Conservation (phyloP, 2,888 invertebrate species). For the Melanchra persicariae region DNA sequence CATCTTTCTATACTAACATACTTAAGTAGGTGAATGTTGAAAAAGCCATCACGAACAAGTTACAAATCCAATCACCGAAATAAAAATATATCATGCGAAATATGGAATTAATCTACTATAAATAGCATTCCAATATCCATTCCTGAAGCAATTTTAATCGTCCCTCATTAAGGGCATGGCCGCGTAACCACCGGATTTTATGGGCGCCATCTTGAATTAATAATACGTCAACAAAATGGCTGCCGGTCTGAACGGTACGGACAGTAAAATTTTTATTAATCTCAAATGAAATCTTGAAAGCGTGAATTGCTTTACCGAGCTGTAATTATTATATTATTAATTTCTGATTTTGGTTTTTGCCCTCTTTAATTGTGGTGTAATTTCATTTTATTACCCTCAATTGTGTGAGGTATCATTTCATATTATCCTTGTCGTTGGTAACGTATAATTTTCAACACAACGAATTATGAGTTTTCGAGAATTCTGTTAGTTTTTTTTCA, state of each 20-base stretch:
- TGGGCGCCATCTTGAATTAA: slow-evolving; percentile 88
- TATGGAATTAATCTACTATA: slow-evolving; percentile 67
- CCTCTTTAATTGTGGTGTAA: slow-evolving; percentile 30
- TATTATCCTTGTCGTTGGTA: background rate
- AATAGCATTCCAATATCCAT: slow-evolving; percentile 82
- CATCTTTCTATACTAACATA: background rate
- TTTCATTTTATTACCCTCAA: slow-evolving; percentile 37
- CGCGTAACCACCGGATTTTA: slow-evolving; percentile 85
- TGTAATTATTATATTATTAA: slow-evolving; percentile 78
- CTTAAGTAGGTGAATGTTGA: background rate
- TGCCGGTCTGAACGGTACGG: slow-evolving; percentile 67
- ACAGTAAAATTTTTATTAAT: slow-evolving; percentile 86
- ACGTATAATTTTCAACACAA: slow-evolving; percentile 3
- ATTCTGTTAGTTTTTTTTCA: background rate
- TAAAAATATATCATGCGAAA: slow-evolving; percentile 65
- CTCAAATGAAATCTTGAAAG: slow-evolving; percentile 77
- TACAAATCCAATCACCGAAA: slow-evolving; percentile 42
- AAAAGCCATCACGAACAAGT: slow-evolving; percentile 41
- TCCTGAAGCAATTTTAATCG: slow-evolving; percentile 86
- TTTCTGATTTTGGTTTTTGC: slow-evolving; percentile 62
- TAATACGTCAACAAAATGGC: slow-evolving; percentile 86
- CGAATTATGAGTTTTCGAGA: background rate
- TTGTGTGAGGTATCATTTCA: slow-evolving; percentile 4
- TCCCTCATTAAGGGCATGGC: slow-evolving; percentile 86
- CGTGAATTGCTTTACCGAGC: slow-evolving; percentile 74